These are phyloP conservation scores for Pyrgilauda ruficollis DNA, from an alignment of 2,113 vertebrate genomes.

Conservation along the genomic window DNA sequence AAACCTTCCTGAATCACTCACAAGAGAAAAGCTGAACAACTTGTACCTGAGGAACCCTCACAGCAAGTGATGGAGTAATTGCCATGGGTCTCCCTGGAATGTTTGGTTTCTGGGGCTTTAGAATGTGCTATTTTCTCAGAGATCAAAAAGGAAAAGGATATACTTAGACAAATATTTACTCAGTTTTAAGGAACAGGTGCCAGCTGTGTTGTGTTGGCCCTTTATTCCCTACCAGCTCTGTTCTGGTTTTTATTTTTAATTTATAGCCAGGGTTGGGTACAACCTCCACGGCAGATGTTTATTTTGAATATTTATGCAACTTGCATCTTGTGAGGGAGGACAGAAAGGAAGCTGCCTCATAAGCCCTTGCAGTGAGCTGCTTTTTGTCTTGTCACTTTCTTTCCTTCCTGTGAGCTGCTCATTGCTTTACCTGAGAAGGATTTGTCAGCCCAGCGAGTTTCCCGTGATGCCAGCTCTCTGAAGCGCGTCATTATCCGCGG, in stretches of 20 bases:
- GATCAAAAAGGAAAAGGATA: neutral
- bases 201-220: neutral
- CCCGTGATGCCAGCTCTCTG: neutral
- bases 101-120: neutral
- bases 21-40: neutral
- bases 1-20: neutral
- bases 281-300: neutral
- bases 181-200: neutral
- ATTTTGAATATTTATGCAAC: neutral
- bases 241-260: neutral
- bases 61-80: neutral
- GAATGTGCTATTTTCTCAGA: neutral
- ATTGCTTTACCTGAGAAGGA: neutral
- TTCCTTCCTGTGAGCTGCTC: neutral
- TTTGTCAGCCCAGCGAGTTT: neutral
- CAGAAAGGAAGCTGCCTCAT: neutral
- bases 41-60: neutral
- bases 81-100: neutral
- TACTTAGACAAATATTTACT: neutral
- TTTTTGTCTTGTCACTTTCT: neutral
- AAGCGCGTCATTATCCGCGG: rapidly evolving
- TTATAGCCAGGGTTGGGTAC: neutral
- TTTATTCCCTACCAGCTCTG: neutral
- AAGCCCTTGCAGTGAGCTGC: neutral
- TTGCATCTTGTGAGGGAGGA: neutral